phyloP scores from a whole-genome alignment of 2,888 invertebrate genomes.

The Drosophila antonietae region DNA sequence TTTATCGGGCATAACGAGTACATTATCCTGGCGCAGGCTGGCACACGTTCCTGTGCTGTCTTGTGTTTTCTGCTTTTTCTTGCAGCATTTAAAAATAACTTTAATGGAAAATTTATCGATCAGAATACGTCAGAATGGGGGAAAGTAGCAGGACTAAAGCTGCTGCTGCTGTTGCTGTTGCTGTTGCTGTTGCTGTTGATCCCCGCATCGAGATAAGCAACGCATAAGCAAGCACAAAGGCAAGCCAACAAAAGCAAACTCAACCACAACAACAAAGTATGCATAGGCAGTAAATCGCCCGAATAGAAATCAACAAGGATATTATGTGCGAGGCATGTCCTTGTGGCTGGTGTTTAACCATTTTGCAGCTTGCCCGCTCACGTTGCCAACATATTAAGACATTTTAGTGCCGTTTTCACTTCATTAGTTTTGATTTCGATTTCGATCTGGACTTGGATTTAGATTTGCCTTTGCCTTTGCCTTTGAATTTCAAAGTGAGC shows the following conservation, averaged over 20 bases:
- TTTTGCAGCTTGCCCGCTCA: conserved; percentile 62
- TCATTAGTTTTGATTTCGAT: conserved; percentile 80
- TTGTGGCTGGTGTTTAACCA: conserved; percentile 44
- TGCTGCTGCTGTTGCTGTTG: conserved; percentile 19
- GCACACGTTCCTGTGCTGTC: conserved; percentile 58
- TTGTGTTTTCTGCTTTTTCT: conserved; percentile 61
- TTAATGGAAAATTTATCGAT: conserved; percentile 84
- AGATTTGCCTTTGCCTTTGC: conserved; percentile 9
- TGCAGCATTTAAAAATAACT: conserved; percentile 81
- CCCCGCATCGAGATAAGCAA: conserved; percentile 61
- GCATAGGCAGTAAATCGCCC: conserved; percentile 75
- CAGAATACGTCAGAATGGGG: conserved; percentile 54
- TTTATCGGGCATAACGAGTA: conserved; percentile 83
- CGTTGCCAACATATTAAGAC: conserved; percentile 70
- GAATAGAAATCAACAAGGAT: conserved; percentile 79
- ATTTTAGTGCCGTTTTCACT: conserved; percentile 80
- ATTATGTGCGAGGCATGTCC: conserved; percentile 55
- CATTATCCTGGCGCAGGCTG: conserved; percentile 79
- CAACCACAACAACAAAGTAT: conserved; percentile 49
- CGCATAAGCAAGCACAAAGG: conserved; percentile 72
- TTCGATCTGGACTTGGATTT: conserved; percentile 12
- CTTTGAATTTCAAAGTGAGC: conserved; percentile 25
- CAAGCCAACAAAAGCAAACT: conserved; percentile 25
- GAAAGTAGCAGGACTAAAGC: conserved; percentile 21
- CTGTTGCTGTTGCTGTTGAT: conserved; percentile 52